A percentile compares a stretch with the other conserved stretches of the same genome.
Conservation (phyloP, 2,113 vertebrate genomes). For the Hucho hucho region DNA sequence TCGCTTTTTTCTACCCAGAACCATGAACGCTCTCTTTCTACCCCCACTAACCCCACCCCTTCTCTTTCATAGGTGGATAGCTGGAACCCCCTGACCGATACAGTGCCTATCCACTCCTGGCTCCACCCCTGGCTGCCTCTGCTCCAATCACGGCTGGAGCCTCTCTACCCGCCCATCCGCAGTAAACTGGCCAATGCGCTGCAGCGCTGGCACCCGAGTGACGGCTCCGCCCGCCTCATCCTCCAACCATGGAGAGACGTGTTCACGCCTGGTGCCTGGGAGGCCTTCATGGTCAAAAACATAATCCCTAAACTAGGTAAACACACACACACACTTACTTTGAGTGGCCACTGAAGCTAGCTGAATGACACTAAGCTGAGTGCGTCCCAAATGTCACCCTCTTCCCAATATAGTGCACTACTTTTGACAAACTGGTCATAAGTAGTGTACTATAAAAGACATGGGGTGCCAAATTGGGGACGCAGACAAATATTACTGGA, state of each 20-base stretch:
- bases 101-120: slow-evolving; percentile 97
- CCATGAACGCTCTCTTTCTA: neutral
- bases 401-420: too few species aligned
- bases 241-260: slow-evolving; percentile 97
- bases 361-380: too few species aligned
- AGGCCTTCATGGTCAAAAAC: slow-evolving; percentile 98
- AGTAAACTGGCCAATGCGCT: slow-evolving; percentile 91
- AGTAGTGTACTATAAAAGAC: too few species aligned
- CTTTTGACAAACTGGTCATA: too few species aligned
- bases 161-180: slow-evolving; percentile 90
- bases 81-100: slow-evolving; percentile 97
- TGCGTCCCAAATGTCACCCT: too few species aligned
- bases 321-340: slow-evolving; percentile 25
- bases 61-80: slow-evolving; percentile 83
- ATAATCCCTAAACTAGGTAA: slow-evolving; percentile 95
- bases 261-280: slow-evolving; percentile 94
- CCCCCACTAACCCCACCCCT: neutral
- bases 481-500: too few species aligned
- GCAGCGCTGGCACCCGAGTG: slow-evolving; percentile 96
- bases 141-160: slow-evolving; percentile 89
- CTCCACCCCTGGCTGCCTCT: slow-evolving; percentile 96
- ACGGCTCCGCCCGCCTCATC: slow-evolving; percentile 93
- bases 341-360: too few species aligned
- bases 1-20: too few species aligned
- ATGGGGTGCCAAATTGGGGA: too few species aligned